Percentiles rank a stretch among this genome's conserved stretches.
These are phyloP conservation scores for Acanthochromis polyacanthus DNA, from an alignment of 2,113 vertebrate genomes.

Conservation along the genomic window DNA sequence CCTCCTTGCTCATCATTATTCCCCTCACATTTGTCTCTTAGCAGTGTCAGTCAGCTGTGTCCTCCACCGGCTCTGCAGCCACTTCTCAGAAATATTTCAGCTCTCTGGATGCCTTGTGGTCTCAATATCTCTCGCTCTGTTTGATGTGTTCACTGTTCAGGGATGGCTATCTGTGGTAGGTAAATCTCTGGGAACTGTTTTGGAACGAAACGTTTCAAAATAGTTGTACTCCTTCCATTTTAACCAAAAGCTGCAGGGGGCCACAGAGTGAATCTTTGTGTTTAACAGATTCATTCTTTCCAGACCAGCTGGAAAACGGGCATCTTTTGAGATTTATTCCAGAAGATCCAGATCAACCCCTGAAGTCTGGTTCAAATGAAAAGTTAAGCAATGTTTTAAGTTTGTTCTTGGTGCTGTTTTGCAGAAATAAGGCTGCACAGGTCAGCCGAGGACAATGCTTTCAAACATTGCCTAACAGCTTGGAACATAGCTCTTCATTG, in stretches of 20 bases:
- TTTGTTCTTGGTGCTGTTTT: slow-evolving; percentile 31
- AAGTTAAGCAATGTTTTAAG: slow-evolving; percentile 61
- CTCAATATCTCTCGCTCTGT: slow-evolving; percentile 1
- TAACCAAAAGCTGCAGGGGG: slow-evolving; percentile 2
- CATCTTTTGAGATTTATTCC: slow-evolving; percentile 51
- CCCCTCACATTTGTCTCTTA: slow-evolving; percentile 47
- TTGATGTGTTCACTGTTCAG: slow-evolving; percentile 29
- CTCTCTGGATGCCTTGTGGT: slow-evolving; percentile 7
- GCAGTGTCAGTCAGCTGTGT: slow-evolving; percentile 39
- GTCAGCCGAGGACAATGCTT: slow-evolving; percentile 47
- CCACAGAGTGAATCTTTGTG: slow-evolving; percentile 28
- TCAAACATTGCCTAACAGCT: slow-evolving; percentile 67
- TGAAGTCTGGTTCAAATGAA: slow-evolving; percentile 53
- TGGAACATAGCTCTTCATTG: slow-evolving; percentile 31
- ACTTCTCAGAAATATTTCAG: slow-evolving; percentile 17
- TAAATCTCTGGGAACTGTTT: slow-evolving; percentile 42
- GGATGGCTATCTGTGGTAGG: slow-evolving; percentile 41
- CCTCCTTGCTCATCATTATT: slow-evolving; percentile 42
- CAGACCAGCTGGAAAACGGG: slow-evolving; percentile 28
- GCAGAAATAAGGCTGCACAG: neutral
- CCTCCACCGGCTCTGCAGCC: slow-evolving; percentile 24
- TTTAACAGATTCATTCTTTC: slow-evolving; percentile 32
- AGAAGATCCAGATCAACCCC: slow-evolving; percentile 47
- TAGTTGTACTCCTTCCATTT: slow-evolving; percentile 14
- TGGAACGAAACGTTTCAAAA: slow-evolving; percentile 30